Base-by-base conservation (phyloP, 2,797 vertebrate genomes). In the Dendrocincla fuliginosa region DNA sequence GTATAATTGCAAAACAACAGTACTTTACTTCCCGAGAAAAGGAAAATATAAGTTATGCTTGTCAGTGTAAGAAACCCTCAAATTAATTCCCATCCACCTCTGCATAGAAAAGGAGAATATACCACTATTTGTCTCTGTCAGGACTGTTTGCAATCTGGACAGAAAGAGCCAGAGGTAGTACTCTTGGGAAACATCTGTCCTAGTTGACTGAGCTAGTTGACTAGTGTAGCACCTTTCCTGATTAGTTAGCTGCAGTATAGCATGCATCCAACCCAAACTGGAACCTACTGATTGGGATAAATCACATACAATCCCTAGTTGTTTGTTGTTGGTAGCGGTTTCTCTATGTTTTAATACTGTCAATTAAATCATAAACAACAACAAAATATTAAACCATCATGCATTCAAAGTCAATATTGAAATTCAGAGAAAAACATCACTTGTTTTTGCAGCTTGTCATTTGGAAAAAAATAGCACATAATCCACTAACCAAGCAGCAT, bases 381-480 rank as follows among this genome's bases (percentile, higher is more conserved):
- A 61, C 6, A 81, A 65, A 74, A 35, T 64, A 63, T 52, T 55
- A 60, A 88, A 57, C 28, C 13, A 20, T 39, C 52, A 28, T 14
- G n/a, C 27, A 69, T 81, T 83, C 57, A 25, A 55, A 52, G 35
- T 42, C 56, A 75, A 27, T 44, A 60, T 13, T 39, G 17, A 75
- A 90, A 88, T 84, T 56, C 41, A 28, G 67, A 71, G 32, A 60
- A 71, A 90, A 94, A 52, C 50, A 86, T 55, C 56, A 65, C 49
- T 69, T 86, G 49, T 46, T 92, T 89, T 81, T 84, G 33, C 41
- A 85, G 63, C 53, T 81, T 95, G 61, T 85, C 61, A 81, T 76
- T 93, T 84, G n/a, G 64, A 94, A 78, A 64, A 39, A 92, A 87
- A 84, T 68, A 88, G 64, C 39, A 57, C 55, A 59, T 13, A 37